Base-by-base conservation (phyloP, 2,797 vertebrate species). In the Buphagus erythrorhynchus region DNA sequence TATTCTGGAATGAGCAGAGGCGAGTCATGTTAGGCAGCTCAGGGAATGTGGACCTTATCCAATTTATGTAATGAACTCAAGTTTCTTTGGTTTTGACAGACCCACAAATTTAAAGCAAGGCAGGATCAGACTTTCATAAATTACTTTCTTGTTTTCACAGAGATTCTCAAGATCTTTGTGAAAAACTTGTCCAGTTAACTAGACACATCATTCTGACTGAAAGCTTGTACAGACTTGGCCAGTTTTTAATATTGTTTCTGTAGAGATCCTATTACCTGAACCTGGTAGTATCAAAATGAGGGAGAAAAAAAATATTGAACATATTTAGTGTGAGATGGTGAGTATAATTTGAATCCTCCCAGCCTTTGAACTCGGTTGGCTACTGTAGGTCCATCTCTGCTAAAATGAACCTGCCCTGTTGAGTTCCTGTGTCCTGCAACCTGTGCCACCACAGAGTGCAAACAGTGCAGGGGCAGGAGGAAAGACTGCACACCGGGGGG, bases 401-500 rank as follows among this genome's bases (percentile, higher is more conserved):
- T 48, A 51, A 28, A 87, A 63, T 11, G 13, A 69, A 35, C 0
- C 1, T 43, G 26, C 24, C 29, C 29, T 80, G 33, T 15, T 42
- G 79, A 58, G 67, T 20, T 0, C 5, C 49, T 0, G 0, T 10
- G 2, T 29, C 36, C 45, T 43, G 40, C 59, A 25, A 28, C 45
- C 67, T 63, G 31, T 6, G 4, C 21, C 35, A 18, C 35, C 2
- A 0, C 1, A 3, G 36, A 55, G 31, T 4, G 11, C 54, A 22
- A 33, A 35, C 1, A 4, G 11, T 0, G 1, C 31, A 19, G 0
- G 1, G 55, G n/a, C 29, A 69, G 52, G 35, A 86, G 38, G 43
- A 78, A 24, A 26, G 8, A 15, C 43, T 35, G 57, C 29, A 48
- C 33, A 20, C 11, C 3, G 10, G 31, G 35, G 35, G 38, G 18